These are phyloP conservation scores for Arenaria interpres DNA, from an alignment of 2,113 vertebrate species.

Conservation along the genomic window DNA sequence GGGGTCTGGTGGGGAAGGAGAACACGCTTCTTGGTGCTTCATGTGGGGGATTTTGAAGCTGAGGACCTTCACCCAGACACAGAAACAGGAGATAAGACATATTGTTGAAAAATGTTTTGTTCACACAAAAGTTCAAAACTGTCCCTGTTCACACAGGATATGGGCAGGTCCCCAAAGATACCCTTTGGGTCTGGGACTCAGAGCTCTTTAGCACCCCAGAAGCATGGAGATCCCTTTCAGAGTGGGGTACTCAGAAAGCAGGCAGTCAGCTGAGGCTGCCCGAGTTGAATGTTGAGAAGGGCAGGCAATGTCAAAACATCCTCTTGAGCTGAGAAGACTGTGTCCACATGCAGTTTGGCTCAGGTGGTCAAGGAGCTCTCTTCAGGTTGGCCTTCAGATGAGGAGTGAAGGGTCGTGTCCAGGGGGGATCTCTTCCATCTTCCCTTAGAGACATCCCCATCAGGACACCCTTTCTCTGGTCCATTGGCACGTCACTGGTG, in stretches of 20 bases:
- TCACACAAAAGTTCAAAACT: not conserved
- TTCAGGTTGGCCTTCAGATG: not conserved
- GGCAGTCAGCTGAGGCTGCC: not conserved
- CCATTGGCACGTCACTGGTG: fast-evolving
- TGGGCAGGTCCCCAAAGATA: not conserved
- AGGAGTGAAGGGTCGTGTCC: not conserved
- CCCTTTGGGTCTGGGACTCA: not conserved
- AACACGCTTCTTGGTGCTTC: not conserved
- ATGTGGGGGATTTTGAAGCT: not conserved
- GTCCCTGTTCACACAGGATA: not conserved
- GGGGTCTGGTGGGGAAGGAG: not conserved
- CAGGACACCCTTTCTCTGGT: not conserved
- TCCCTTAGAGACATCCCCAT: not conserved
- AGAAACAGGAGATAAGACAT: not conserved
- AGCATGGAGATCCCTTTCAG: not conserved
- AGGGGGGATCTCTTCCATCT: not conserved
- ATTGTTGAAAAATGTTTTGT: not conserved
- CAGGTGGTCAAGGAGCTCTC: not conserved
- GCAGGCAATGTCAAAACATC: not conserved
- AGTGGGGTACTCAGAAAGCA: too few species aligned
- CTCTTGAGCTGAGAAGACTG: not conserved
- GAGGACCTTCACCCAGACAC: not conserved
- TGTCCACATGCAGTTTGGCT: not conserved
- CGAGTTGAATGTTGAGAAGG: fast-evolving
- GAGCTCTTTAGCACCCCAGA: not conserved